These are phyloP conservation scores for Porites lobata DNA, from an alignment of 92 coral and sea anemone species.

Conservation along the genomic window DNA sequence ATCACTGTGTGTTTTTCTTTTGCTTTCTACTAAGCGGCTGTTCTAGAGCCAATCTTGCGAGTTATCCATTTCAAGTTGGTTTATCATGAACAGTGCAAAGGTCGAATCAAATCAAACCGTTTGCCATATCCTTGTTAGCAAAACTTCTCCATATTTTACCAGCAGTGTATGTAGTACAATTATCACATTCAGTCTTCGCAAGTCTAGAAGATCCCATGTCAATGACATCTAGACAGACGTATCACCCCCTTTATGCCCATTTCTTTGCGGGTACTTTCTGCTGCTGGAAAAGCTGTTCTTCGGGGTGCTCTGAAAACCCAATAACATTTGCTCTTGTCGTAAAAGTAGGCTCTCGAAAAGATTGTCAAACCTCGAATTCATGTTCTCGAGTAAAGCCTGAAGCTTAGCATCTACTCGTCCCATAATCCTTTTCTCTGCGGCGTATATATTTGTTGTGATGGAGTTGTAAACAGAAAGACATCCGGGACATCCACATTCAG, in stretches of 20 bases:
- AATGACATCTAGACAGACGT: slow-evolving; percentile 50
- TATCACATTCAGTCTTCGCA: no score
- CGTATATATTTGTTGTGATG: slow-evolving; percentile 94
- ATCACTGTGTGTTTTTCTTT: no score
- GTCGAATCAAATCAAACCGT: no score
- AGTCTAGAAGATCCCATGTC: no score
- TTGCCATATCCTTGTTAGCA: no score
- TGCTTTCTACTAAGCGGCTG: no score
- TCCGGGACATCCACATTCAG: slow-evolving; percentile 97
- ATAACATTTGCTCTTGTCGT: slow-evolving; percentile 70
- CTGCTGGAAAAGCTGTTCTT: slow-evolving; percentile 20
- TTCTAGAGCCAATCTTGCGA: no score
- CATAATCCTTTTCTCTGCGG: slow-evolving; percentile 96
- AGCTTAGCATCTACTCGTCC: slow-evolving; percentile 87
- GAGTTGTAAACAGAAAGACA: slow-evolving; percentile 96
- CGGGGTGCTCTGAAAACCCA: slow-evolving; percentile 7
- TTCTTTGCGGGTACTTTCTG: slow-evolving; percentile 44
- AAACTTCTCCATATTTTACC: no score
- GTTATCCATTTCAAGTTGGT: no score
- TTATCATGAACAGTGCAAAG: no score
- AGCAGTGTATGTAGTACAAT: no score
- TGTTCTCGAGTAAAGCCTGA: slow-evolving; percentile 82
- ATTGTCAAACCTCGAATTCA: slow-evolving; percentile 86
- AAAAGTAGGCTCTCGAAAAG: slow-evolving; percentile 70
- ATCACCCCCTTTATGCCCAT: slow-evolving; percentile 63